Evolutionary conservation across 1,140 invertebrate genomes (phyloP), one percentile per base, ranked within the genome.

Genomic region (Drosophila littoralis): DNA sequence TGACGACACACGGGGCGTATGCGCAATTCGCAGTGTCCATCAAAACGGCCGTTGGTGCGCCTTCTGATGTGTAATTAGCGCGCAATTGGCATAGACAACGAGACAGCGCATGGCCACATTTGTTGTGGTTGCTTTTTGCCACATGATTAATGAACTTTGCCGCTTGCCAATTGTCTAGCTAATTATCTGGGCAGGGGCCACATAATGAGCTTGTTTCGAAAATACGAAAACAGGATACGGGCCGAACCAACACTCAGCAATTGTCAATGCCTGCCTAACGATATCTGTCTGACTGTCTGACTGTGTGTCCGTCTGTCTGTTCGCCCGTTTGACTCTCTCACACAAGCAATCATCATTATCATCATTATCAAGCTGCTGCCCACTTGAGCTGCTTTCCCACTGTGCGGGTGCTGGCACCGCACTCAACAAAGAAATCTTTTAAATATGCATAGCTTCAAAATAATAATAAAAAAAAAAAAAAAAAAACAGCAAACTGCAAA

Each of bases 31-130:
- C 57, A 70, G 59, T 67, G 52, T 75, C 59, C 60, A 59, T 55
- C 43, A 6, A 57, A 35, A 7, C 7, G 22, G 36, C 8, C 3
- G 17, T 15, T 32, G 40, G 22, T 36, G 66, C 64, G 15, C n/a
- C 42, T 45, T 6, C 43, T 42, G 42, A 58, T 70, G 70, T 60
- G 79, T 78, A 82, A 78, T 82, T 82, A 82, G 75, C 69, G 48
- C 43, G 13, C 65, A 80, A 75, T 70, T 73, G 78, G 48, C 58
- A 80, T 45, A 66, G 54, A 74, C 36, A 38, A 65, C 54, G n/a
- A 57, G 42, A 10, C 42, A 10, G 58, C 9, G 12, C 3, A 1
- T 54, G 38, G 35, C 32, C 43, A n/a, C 13, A 32, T 50, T 50
- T 32, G 28, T 32, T n/a, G 17, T 32, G 10, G 28, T 7, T 7